Base-by-base conservation (phyloP, 2,113 vertebrate genomes). In the Felis chaus region DNA sequence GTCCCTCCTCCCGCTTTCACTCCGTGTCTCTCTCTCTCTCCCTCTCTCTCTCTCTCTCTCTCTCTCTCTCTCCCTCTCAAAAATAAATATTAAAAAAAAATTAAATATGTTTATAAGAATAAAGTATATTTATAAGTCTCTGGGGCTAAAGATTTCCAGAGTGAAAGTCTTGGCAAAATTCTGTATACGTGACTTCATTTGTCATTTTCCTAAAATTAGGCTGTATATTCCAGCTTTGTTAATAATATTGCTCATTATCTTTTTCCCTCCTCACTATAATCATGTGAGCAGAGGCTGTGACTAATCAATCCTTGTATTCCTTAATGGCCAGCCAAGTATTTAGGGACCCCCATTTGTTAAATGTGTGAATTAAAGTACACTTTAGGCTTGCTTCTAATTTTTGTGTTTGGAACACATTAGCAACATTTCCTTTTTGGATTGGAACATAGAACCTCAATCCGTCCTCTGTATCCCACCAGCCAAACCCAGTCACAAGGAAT, bases 81-180 rank as follows among this genome's bases (percentile, higher is more conserved):
- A 45, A 45, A 45, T 45, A 45, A 45, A 45, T 45, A 45, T 45
- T 45, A 0, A 45, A 45, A 45, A 45, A 45, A 45, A 45, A 1
- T 45, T 45, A 45, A 45, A 9, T 45, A 45, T 45, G 53, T 50
- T 89, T 79, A 25, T 53, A 76, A 71, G 31, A 76, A 48, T 63
- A 19, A 91, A 92, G 85, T 61, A 36, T 39, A 76, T 57, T 82
- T 79, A 13, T 53, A 81, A 76, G 39, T 85, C 36, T 74, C 68
- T 86, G 23, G 39, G 2, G 19, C 33, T 69, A 78, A 63, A 71
- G 36, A 66, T 69, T 89, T 96, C 50, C 19, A 84, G 50, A 45
- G 50, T 76, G 15, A 80, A 92, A 97, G 39, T 76, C 57, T 90
- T 90, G 53, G 95, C 25, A 90, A 50, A 86, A 84, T 94, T 92